Evolutionary conservation across 2,888 invertebrate genomes (phyloP).

Genomic region (Thecocarcelia acutangulata): DNA sequence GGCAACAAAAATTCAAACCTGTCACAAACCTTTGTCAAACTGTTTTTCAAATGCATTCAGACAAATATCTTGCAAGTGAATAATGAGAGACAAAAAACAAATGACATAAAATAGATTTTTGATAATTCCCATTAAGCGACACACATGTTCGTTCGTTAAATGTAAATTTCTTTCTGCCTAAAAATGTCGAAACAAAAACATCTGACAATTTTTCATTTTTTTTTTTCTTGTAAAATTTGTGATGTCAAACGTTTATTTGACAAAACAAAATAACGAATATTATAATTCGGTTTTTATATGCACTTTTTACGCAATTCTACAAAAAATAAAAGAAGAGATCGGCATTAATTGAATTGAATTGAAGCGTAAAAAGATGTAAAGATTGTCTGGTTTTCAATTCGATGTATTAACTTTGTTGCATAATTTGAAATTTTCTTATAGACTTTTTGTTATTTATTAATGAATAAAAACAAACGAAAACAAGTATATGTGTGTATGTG

Average conservation of each 20-base stretch:
- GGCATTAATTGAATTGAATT: neutral
- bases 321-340: neutral
- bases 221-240: constrained; percentile 22
- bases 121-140: constrained; percentile 38
- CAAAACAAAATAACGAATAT: constrained; percentile 64
- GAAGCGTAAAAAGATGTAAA: too few relatives aligned
- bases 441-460: too few relatives aligned
- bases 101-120: constrained; percentile 32
- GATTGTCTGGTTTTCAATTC: too few relatives aligned
- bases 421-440: too few relatives aligned
- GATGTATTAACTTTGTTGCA: too few relatives aligned
- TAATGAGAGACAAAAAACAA: neutral
- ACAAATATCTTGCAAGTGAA: constrained; percentile 48
- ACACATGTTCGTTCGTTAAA: neutral
- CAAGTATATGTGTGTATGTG: too few relatives aligned
- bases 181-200: constrained; percentile 47
- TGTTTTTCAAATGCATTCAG: constrained; percentile 57
- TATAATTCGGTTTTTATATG: constrained; percentile 58
- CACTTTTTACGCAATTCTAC: constrained; percentile 62
- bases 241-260: constrained; percentile 43
- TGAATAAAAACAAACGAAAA: too few relatives aligned
- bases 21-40: constrained; percentile 62
- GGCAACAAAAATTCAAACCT: constrained; percentile 49
- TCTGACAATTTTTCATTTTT: constrained; percentile 37
- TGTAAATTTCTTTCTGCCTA: constrained; percentile 46